Percentiles rank a stretch among this genome's conserved stretches.
These are phyloP conservation scores for Sebastolobus altivelis DNA, from an alignment of 2,797 vertebrate genomes.

Conservation along the genomic window DNA sequence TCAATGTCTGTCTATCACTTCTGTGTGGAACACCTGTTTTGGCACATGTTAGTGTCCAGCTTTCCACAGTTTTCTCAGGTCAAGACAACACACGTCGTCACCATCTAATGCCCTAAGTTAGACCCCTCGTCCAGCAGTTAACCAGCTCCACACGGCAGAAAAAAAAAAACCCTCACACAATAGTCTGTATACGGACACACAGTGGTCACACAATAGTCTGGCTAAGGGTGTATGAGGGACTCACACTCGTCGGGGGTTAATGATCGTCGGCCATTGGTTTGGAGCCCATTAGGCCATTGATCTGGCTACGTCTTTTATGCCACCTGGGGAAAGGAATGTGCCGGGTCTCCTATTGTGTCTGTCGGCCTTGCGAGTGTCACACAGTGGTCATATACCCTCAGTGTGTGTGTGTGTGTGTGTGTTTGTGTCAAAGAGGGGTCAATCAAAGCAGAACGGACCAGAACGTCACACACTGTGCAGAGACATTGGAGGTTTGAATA, in stretches of 20 bases:
- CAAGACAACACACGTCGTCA: constrained; percentile 25
- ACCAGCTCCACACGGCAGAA: constrained; percentile 59
- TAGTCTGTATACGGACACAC: constrained; percentile 43
- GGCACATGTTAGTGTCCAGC: not conserved
- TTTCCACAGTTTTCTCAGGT: constrained; percentile 15
- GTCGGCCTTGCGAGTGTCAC: constrained; percentile 64
- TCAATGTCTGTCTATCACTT: not conserved
- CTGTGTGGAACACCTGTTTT: not conserved
- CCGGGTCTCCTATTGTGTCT: constrained; percentile 66
- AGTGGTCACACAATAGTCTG: constrained; percentile 66
- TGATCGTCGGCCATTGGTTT: constrained; percentile 65
- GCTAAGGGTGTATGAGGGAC: constrained; percentile 39
- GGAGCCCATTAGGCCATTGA: constrained; percentile 73
- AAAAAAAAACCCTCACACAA: constrained; percentile 24
- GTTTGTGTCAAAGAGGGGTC: constrained; percentile 68
- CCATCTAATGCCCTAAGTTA: constrained; percentile 30
- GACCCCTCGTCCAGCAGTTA: constrained; percentile 56
- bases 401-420: constrained; percentile 46
- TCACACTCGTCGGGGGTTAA: constrained; percentile 70
- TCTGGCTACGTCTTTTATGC: constrained; percentile 69
- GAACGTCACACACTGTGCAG: constrained; percentile 56
- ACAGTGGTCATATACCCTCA: constrained; percentile 56
- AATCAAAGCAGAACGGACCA: constrained; percentile 49
- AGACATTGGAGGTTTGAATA: constrained; percentile 51
- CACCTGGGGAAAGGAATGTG: constrained; percentile 80